These are phyloP conservation scores for Gadus chalcogrammus DNA, from an alignment of 2,113 vertebrate genomes.

Conservation along the genomic window DNA sequence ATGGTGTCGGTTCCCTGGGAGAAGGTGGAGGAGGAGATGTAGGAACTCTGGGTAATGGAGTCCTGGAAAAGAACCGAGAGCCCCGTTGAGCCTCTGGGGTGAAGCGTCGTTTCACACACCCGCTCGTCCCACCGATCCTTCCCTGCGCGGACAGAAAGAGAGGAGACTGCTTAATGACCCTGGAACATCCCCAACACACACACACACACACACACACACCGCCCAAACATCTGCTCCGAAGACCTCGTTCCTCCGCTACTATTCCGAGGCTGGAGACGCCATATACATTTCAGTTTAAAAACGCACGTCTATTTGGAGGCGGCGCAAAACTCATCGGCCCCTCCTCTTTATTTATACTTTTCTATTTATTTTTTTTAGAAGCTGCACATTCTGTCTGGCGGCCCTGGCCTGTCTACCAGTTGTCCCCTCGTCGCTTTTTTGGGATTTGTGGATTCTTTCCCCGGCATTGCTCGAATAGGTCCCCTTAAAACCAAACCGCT, in stretches of 20 bases:
- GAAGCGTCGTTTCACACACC: constrained; percentile 40
- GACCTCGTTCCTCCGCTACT: constrained; percentile 55
- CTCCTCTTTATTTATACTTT: neutral
- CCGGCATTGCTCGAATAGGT: constrained; percentile 1
- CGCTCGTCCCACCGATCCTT: constrained; percentile 75
- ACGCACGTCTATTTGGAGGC: constrained; percentile 59
- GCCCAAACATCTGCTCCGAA: constrained; percentile 50
- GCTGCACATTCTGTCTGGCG: constrained; percentile 61
- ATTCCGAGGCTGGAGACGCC: constrained; percentile 65
- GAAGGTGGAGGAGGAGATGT: constrained; percentile 27
- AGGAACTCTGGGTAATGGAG: constrained; percentile 81
- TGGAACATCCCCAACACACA: constrained; percentile 34
- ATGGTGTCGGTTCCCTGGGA: constrained; percentile 16
- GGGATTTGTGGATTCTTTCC: constrained; percentile 19
- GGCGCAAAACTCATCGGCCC: constrained; percentile 26
- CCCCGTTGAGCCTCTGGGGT: constrained; percentile 39
- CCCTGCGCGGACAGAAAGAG: constrained; percentile 60
- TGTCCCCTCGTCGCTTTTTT: constrained; percentile 47
- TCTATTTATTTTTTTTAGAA: constrained; percentile 49
- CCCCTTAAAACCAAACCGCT: constrained; percentile 5
- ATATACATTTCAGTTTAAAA: constrained; percentile 65
- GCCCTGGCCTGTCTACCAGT: constrained; percentile 49
- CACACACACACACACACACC: constrained; percentile 29
- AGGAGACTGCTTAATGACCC: constrained; percentile 50
- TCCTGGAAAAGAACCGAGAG: constrained; percentile 75